Percentiles rank a stretch among this genome's conserved stretches.
Evolutionary conservation across 1,140 invertebrate genomes (phyloP).

Genomic region (Camponotus floridanus): DNA sequence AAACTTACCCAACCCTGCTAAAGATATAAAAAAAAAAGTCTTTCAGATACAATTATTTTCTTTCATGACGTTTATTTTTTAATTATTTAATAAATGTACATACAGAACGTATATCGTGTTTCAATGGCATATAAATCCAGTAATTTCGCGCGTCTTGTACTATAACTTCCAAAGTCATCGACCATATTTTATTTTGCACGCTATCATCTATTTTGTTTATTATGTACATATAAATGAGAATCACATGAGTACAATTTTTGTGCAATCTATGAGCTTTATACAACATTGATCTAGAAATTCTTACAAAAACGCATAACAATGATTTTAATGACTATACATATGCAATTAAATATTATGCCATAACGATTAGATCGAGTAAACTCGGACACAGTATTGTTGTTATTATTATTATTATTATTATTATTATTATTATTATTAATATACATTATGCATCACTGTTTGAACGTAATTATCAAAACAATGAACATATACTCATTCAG

Average conservation of each 20-base stretch:
- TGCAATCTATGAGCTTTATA: conserved; percentile 63
- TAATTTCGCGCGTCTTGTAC: conserved; percentile 69
- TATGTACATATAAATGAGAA: conserved; percentile 67
- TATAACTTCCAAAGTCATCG: conserved; percentile 61
- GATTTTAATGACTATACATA: conserved; percentile 4
- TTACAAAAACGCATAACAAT: conserved; percentile 46
- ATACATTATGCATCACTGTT: conserved; percentile 33
- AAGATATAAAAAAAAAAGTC: neutral
- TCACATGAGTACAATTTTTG: conserved; percentile 30
- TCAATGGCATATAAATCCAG: conserved; percentile 72
- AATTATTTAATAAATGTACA: conserved; percentile 75
- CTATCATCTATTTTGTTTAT: conserved; percentile 42
- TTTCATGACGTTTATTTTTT: conserved; percentile 67
- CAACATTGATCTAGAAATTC: conserved; percentile 50
- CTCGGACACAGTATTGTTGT: neutral
- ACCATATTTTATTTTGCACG: conserved; percentile 47
- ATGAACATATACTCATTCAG: conserved; percentile 7
- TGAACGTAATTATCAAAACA: conserved; percentile 32
- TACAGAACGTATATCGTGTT: conserved; percentile 63
- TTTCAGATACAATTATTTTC: conserved; percentile 52
- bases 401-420: conserved; percentile 1
- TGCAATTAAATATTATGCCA: conserved; percentile 55
- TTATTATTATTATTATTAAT: conserved; percentile 27
- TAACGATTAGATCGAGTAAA: conserved; percentile 26
- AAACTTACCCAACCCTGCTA: too few species aligned